phyloP scores from a whole-genome alignment of 2,113 vertebrate genomes.

The Butorides virescens region DNA sequence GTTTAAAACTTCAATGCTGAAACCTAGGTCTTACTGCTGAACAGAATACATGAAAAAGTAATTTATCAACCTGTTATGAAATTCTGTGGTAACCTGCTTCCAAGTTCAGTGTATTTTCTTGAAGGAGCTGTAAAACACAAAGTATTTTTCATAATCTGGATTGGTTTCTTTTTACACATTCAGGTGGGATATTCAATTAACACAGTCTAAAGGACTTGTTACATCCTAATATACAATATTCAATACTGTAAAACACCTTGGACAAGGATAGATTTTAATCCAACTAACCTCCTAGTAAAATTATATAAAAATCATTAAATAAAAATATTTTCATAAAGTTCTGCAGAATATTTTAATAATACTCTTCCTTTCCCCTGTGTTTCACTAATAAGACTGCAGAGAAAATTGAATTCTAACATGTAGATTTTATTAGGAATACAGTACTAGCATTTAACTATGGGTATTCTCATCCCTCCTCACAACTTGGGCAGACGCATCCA shows the following conservation, averaged over 20 bases:
- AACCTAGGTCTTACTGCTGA: not conserved
- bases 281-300: not conserved
- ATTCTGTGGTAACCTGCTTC: constrained; percentile 63
- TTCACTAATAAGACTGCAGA: not conserved
- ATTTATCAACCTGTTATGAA: constrained; percentile 66
- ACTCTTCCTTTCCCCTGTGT: not conserved
- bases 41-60: constrained; percentile 60
- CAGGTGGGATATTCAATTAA: not conserved
- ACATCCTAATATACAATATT: not conserved
- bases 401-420: not conserved
- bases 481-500: constrained; percentile 40
- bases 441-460: not conserved
- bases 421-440: not conserved
- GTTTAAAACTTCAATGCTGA: not conserved
- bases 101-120: constrained; percentile 60
- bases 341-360: not conserved
- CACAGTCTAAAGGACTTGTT: not conserved
- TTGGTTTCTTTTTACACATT: constrained; percentile 13
- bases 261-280: not conserved
- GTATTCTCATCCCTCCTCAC: constrained; percentile 52
- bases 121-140: constrained; percentile 67
- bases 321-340: not conserved
- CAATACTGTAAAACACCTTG: not conserved
- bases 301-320: not conserved
- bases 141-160: constrained; percentile 58